These are phyloP conservation scores for Ornithorhynchus anatinus DNA, from an alignment of 2,113 vertebrate species.

Conservation along the genomic window DNA sequence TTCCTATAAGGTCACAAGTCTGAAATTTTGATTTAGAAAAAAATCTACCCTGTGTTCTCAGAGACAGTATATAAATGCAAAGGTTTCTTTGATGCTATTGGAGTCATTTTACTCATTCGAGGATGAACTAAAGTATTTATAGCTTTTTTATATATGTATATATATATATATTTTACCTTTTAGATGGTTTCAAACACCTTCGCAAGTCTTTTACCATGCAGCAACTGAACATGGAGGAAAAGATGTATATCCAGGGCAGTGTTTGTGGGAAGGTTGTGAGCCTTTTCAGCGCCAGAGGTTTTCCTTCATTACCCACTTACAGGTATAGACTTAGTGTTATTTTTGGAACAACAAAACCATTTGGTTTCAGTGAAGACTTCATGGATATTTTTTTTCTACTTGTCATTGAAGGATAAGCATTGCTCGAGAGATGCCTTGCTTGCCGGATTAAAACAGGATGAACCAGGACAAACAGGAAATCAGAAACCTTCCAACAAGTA, in stretches of 20 bases:
- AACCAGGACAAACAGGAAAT: constrained; percentile 88
- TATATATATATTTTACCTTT: constrained; percentile 26
- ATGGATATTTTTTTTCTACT: background rate
- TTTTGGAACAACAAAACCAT: constrained; percentile 2
- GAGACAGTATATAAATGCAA: no score
- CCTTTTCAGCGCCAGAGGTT: constrained; percentile 95
- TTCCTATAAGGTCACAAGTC: background rate
- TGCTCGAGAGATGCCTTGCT: constrained; percentile 97
- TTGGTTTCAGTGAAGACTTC: background rate
- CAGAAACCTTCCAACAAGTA: constrained; percentile 90
- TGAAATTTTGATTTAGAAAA: background rate
- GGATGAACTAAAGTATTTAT: no score
- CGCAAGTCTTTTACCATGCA: constrained; percentile 97
- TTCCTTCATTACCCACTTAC: constrained; percentile 97
- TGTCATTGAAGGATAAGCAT: constrained; percentile 90
- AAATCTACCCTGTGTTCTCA: background rate
- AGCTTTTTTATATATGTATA: no score
- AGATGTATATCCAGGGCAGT: constrained; percentile 91
- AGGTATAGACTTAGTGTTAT: constrained; percentile 74
- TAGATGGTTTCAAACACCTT: constrained; percentile 98
- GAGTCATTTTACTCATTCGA: no score
- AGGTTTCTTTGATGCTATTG: no score
- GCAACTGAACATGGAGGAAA: constrained; percentile 94
- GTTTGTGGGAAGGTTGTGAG: constrained; percentile 97
- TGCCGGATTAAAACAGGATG: constrained; percentile 93